Evolutionary conservation across 2,797 vertebrate species (phyloP), one percentile per base, ranked within the genome.

Genomic region (Sardinella longiceps): DNA sequence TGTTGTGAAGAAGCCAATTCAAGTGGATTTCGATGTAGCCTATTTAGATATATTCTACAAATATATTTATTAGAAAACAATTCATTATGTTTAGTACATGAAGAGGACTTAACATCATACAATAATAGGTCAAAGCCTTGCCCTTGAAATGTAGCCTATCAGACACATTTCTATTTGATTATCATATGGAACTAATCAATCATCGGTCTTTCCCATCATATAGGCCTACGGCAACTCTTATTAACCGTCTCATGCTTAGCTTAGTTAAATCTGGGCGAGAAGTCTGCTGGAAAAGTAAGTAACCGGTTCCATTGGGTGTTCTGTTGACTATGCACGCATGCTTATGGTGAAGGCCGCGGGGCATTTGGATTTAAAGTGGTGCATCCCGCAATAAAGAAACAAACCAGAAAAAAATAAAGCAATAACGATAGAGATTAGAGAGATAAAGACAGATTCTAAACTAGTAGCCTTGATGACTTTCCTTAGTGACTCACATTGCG

Each of bases 141-240:
- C 6, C 11, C 46, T 23, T 77, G 18, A 23, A 77, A 77, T 77
- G 66, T 15, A n/a, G n/a, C n/a, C n/a, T n/a, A 74, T 74, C 66
- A 7, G 66, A 39, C 70, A n/a, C 37, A 20, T 33, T 23, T 33
- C 43, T 12, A 15, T 77, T 77, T 39, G 39, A 77, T 77, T 43
- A 77, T 43, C 37, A 74, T 37, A 74, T 74, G 66, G 30, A 74
- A 74, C 4, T 18, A 20, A 74, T 74, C 37, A 74, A 74, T 74
- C 33, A 37, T 37, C 14, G 30, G 14, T 37, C 30, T 37, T 37
- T 74, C 30, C 30, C 66, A 39, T 28, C n/a, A n/a, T n/a, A n/a
- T n/a, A n/a, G n/a, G n/a, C n/a, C n/a, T n/a, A 28, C 25, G 30
- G 30, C 33, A 20, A 18, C 70, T 77, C 70, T 74, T 74, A 74